A percentile compares a stretch with the other conserved stretches of the same genome.
Conservation (phyloP, 92 coral and sea anemone species). For the Zoanthus solanderi region DNA sequence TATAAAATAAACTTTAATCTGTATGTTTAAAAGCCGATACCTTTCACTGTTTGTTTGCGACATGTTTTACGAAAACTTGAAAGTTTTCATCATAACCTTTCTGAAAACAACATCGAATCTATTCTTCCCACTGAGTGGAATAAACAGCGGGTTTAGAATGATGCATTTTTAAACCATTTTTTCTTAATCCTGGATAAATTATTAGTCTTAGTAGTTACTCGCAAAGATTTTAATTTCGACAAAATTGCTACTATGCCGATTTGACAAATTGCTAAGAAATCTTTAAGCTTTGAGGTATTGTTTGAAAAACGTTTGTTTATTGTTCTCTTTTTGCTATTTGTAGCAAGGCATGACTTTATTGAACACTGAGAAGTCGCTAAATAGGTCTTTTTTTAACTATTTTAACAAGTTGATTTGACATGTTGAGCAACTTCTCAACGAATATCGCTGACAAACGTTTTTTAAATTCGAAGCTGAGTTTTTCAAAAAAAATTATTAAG, state of each 20-base stretch:
- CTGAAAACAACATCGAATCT: background rate
- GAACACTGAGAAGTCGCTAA: too few species aligned
- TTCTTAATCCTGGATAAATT: too few species aligned
- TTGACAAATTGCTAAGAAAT: background rate
- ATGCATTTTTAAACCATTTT: too few species aligned
- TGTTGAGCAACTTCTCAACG: background rate
- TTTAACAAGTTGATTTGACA: too few species aligned
- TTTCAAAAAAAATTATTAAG: background rate
- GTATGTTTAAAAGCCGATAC: constrained; percentile 22
- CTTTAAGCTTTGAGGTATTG: background rate
- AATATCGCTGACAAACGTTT: too few species aligned
- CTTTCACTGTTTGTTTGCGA: constrained; percentile 14
- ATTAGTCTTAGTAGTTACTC: too few species aligned
- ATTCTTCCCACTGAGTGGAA: too few species aligned
- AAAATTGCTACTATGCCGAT: background rate
- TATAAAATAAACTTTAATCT: background rate
- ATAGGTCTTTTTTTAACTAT: too few species aligned
- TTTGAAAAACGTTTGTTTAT: background rate
- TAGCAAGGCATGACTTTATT: too few species aligned
- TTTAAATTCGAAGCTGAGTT: background rate
- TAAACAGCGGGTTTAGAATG: too few species aligned
- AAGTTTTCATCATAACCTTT: constrained; percentile 3
- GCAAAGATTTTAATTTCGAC: background rate
- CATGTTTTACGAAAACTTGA: constrained; percentile 20
- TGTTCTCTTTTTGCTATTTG: background rate